Evolutionary conservation across 2,888 invertebrate species (phyloP).

Genomic region (Tineola bisselliella): DNA sequence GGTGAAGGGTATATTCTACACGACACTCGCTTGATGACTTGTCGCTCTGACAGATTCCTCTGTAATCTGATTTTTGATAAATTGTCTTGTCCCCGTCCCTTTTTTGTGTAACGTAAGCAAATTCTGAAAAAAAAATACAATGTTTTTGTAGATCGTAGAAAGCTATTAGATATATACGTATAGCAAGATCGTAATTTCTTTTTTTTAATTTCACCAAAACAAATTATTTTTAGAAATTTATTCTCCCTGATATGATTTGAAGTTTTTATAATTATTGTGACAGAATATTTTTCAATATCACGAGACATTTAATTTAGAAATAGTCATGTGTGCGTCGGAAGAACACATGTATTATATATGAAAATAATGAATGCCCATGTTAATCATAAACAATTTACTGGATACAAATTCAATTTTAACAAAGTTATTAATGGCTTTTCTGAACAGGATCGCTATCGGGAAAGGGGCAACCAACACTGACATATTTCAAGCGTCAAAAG

Average conservation of each 20-base stretch:
- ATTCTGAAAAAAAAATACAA: constrained; percentile 8
- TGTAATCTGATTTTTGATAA: constrained; percentile 44
- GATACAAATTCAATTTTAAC: constrained; percentile 12
- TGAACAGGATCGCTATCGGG: constrained; percentile 13
- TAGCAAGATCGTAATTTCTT: too few species aligned
- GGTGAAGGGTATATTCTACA: constrained; percentile 15
- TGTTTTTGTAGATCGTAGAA: not conserved
- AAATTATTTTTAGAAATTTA: too few species aligned
- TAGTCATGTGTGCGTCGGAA: too few species aligned
- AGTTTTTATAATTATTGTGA: too few species aligned
- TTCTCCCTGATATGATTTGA: too few species aligned
- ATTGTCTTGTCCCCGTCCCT: constrained; percentile 23
- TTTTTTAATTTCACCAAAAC: too few species aligned
- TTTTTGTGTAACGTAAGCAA: constrained; percentile 14
- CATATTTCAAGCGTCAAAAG: constrained; percentile 11
- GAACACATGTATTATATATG: not conserved
- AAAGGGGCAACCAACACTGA: constrained; percentile 13
- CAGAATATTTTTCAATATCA: too few species aligned
- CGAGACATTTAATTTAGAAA: too few species aligned
- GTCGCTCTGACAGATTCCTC: constrained; percentile 36
- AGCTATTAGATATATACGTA: not conserved
- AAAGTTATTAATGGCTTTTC: constrained; percentile 13
- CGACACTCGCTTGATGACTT: constrained; percentile 29
- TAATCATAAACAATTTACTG: constrained; percentile 11
- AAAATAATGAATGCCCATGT: not conserved